Base-by-base conservation (phyloP, 2,888 invertebrate genomes). In the Drosophila bunnanda region DNA sequence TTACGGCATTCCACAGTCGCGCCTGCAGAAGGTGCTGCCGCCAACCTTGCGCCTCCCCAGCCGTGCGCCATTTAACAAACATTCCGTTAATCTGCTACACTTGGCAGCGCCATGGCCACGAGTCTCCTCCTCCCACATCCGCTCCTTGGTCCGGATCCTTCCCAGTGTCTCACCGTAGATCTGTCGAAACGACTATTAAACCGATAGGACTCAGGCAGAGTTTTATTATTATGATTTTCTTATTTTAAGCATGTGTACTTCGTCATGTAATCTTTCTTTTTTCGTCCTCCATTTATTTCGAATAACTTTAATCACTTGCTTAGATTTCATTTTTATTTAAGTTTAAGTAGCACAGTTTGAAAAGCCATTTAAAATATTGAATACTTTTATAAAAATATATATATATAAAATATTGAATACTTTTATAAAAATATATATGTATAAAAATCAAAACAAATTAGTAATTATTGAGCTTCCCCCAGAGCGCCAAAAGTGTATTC, bases 31-130 rank as follows among this genome's bases (percentile, higher is more conserved):
- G 48, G 52, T 57, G 36, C 58, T 59, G 36, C 32, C 32, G 15
- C 41, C 43, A 22, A 20, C 38, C 25, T 22, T 22, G 13, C 53
- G 36, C 36, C 30, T 52, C 32, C 28, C 70, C 60, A 62, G 55
- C 68, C 78, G 61, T 76, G 82, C 71, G 70, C 88, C 88, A 88
- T 84, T 84, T 84, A 84, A 85, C 83, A 85, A 88, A 85, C 82
- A 84, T 84, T 85, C 75, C 78, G 83, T 83, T 85, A 85, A 85
- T 83, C 84, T 88, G 86, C 80, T 80, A 88, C 83, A 83, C 83
- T 84, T 86, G 83, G 75, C 82, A 77, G 79, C 55, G 79, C 65
- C 82, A 81, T 75, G 82, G 75, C 87, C 83, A 75, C 70, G 68
- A 80, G 70, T 46, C 66, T 57, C 52, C 20, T 46, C 56, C 74